Evolutionary conservation across 2,113 vertebrate species (phyloP).

Genomic region (Sinocyclocheilus maitianheensis): DNA sequence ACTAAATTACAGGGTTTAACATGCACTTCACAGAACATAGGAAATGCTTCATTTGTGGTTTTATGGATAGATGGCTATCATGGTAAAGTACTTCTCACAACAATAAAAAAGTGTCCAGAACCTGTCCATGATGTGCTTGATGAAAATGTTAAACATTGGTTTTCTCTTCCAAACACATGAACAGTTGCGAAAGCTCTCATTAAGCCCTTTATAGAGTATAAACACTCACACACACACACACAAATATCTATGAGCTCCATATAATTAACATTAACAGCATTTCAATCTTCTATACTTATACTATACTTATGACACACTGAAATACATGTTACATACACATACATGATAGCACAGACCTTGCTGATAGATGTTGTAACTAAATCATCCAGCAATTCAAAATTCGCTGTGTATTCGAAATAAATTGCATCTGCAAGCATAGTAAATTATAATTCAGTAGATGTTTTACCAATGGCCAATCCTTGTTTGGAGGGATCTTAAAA

Average conservation of each 20-base stretch:
- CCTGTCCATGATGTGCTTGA: not conserved
- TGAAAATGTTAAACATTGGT: not conserved
- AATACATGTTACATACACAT: not conserved
- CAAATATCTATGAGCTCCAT: not conserved
- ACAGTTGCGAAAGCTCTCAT: not conserved
- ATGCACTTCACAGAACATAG: not conserved
- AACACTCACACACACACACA: not conserved
- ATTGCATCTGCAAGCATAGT: not conserved
- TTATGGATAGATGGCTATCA: constrained; percentile 1
- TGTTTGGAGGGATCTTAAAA: not conserved
- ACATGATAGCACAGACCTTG: not conserved
- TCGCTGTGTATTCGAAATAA: not conserved
- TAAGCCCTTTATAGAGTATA: not conserved
- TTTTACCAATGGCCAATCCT: not conserved
- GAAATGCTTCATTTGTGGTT: not conserved
- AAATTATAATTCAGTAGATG: not conserved
- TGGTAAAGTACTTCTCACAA: not conserved
- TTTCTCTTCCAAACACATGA: not conserved
- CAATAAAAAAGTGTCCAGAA: constrained; percentile 6
- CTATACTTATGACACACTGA: not conserved
- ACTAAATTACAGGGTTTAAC: not conserved
- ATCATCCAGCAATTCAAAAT: not conserved
- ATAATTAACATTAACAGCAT: not conserved
- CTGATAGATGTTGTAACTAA: not conserved
- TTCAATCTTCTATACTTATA: not conserved